Percentiles rank a stretch among this genome's conserved stretches.
Evolutionary conservation across 2,113 vertebrate genomes (phyloP).

Genomic region (Peromyscus californicus): DNA sequence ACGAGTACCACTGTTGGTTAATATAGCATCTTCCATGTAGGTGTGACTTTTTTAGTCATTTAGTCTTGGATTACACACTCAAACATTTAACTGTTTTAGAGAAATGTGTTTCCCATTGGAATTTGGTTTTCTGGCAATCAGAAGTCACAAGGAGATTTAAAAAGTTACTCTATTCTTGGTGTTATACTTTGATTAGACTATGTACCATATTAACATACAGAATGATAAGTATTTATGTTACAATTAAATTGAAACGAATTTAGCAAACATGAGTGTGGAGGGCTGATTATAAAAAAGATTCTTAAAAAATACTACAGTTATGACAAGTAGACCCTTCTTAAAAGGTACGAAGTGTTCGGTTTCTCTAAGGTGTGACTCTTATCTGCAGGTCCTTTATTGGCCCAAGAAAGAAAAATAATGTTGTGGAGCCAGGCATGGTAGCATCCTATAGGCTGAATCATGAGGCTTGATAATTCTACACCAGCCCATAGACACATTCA

Average conservation of each 20-base stretch:
- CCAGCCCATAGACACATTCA: background rate
- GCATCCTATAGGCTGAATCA: background rate
- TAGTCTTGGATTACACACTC: background rate
- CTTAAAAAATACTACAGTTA: conserved; percentile 42
- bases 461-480: background rate
- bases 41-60: background rate
- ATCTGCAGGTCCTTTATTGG: conserved; percentile 13
- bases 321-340: background rate
- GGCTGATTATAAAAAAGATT: background rate
- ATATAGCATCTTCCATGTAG: background rate
- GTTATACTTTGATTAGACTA: background rate
- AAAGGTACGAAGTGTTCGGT: background rate
- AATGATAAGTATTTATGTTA: background rate
- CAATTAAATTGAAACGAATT: conserved; percentile 26
- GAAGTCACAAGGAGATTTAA: conserved; percentile 29
- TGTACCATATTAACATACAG: background rate
- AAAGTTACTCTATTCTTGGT: background rate
- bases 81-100: background rate
- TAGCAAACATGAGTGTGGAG: background rate
- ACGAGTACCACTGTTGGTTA: background rate
- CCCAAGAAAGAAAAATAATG: conserved; percentile 7
- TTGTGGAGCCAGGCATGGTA: background rate
- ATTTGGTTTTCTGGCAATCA: conserved; percentile 9
- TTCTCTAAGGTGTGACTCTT: background rate
- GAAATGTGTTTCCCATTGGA: background rate